Evolutionary conservation across 2,797 vertebrate genomes (phyloP).

Genomic region (Macropus fuliginosus): DNA sequence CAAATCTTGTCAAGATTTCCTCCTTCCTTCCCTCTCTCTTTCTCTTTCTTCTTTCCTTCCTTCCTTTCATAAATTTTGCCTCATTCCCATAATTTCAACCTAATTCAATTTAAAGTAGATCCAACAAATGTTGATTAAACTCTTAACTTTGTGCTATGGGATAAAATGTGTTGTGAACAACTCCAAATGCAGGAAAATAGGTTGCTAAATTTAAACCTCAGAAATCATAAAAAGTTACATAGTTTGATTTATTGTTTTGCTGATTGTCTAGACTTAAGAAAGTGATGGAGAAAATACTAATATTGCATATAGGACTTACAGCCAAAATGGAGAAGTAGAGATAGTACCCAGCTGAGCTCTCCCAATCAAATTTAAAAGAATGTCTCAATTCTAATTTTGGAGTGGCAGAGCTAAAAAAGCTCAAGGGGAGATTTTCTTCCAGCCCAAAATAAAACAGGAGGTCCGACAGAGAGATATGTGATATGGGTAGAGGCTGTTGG

Average conservation of each 20-base stretch:
- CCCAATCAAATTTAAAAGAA: background rate
- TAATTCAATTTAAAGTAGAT: background rate
- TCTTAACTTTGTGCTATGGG: background rate
- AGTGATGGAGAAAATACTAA: background rate
- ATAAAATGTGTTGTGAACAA: background rate
- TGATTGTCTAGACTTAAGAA: background rate
- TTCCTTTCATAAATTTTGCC: background rate
- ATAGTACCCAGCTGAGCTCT: background rate
- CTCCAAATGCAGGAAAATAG: background rate
- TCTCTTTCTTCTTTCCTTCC: too few relatives aligned
- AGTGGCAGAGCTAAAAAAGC: background rate
- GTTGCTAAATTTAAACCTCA: background rate
- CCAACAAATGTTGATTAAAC: background rate
- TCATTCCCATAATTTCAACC: background rate
- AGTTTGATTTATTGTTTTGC: background rate
- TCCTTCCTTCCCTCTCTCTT: background rate
- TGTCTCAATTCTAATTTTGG: background rate
- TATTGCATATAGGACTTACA: background rate
- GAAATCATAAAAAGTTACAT: background rate
- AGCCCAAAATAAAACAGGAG: background rate
- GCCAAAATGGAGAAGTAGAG: background rate
- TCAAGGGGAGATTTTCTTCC: background rate
- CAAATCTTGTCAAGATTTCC: background rate
- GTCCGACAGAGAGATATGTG: background rate
- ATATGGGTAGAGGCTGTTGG: background rate